Base-by-base conservation (phyloP, 2,797 vertebrate genomes). In the Pygocentrus nattereri region DNA sequence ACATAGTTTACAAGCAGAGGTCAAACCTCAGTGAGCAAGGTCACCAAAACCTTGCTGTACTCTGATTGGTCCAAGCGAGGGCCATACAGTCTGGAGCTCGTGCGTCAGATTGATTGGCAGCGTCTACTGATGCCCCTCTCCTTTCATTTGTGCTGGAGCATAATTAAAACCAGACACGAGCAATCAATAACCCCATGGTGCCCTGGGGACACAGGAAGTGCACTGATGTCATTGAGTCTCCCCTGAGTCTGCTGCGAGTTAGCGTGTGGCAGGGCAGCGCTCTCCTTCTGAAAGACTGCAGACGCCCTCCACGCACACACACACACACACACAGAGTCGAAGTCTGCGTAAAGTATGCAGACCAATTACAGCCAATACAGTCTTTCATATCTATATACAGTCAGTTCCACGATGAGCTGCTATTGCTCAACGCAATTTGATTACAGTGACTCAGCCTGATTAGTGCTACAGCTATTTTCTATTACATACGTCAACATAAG, bases 91-190 rank as follows among this genome's bases (percentile, higher is more conserved):
- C 21, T 76, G 54, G 74, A 70, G 49, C 70, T 69, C 67, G 71
- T 76, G 68, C 61, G 7, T 69, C 79, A 73, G 47, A 75, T 47
- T 83, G 85, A 87, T 76, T 85, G 81, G 76, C 76, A 73, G 78
- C 7, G 6, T 25, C 72, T 74, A 31, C 81, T 27, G 23, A 76
- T 78, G 81, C 68, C 79, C 62, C 74, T 80, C 31, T 67, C 38
- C 78, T 88, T 88, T 84, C 76, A 81, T 82, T 77, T 27, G n/a
- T 67, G 83, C 83, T 84, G 78, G 76, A 77, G 82, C 70, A 85
- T 84, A 89, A 92, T 92, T 92, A 90, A 92, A 92, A 89, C 86
- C 88, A 88, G 88, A 84, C 89, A 81, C 21, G 6, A 81, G 75
- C 69, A 83, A 91, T 92, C 89, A 23, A 92, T 93, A 86, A 79